Evolutionary conservation across 2,113 vertebrate species (phyloP), one percentile per base, ranked within the genome.

Genomic region (Pseudorhombus dupliciocellatus): DNA sequence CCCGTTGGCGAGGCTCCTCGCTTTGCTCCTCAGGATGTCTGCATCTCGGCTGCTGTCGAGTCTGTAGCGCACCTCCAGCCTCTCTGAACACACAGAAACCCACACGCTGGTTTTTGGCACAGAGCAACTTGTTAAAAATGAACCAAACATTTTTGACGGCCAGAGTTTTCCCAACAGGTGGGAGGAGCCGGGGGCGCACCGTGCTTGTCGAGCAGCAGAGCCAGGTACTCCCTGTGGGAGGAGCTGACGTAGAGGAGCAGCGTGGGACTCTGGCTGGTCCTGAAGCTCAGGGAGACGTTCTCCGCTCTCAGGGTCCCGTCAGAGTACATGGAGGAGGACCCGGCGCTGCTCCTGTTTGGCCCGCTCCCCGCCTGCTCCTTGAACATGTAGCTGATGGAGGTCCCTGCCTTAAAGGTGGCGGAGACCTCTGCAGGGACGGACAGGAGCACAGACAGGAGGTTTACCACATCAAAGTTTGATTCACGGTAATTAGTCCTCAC

Each of bases 171-270:
- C n/a, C n/a, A n/a, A n/a, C n/a, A n/a, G n/a, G 16, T 18, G 5
- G 4, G 5, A 1, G 42, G 42, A 44, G 14, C 12, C 4, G 42
- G 16, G 42, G 2, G 14, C 42, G 93, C 82, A 98, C 97, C 96
- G 0, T 97, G 95, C 91, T 85, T 95, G 70, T 93, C 93, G 42
- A 99, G 92, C 72, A 96, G 89, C 59, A 97, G 46, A 0, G 95
- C 95, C 75, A 98, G 91, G 48, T 96, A 96, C 71, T 98, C 95
- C 75, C 93, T 92, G 86, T 93, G 94, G 90, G 93, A 92, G 21
- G 96, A 96, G 81, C 66, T 91, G 28, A 95, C 73, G 18, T 93
- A 94, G 24, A 99, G 91, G 7, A 99, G 91, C 52, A 97, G 86
- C 60, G 94, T 93, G 0, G 97, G 96, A 0, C 91, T 90, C 57